A percentile compares a stretch with the other conserved stretches of the same genome.
phyloP scores from a whole-genome alignment of 2,888 invertebrate species.

The Altica lythri region DNA sequence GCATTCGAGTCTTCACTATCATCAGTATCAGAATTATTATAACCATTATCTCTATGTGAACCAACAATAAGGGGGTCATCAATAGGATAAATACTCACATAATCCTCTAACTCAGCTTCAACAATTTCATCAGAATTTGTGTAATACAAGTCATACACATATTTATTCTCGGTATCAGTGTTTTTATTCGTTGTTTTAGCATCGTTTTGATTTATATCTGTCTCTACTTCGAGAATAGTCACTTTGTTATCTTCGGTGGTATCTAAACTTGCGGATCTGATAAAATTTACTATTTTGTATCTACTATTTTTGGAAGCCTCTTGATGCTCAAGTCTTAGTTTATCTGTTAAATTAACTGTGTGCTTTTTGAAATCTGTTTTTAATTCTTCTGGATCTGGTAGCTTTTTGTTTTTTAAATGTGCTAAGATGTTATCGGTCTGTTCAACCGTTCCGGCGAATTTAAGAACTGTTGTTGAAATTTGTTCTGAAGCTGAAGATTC shows the following conservation, averaged over 20 bases:
- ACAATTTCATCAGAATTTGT: slow-evolving; percentile 59
- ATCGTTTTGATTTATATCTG: slow-evolving; percentile 44
- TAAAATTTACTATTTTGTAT: slow-evolving; percentile 65
- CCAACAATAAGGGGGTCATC: slow-evolving; percentile 56
- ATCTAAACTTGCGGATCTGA: slow-evolving; percentile 55
- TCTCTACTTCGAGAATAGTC: slow-evolving; percentile 66
- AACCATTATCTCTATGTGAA: slow-evolving; percentile 41
- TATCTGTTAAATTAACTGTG: slow-evolving; percentile 56
- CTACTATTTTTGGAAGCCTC: slow-evolving; percentile 60
- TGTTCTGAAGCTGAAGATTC: slow-evolving; percentile 52
- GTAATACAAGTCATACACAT: slow-evolving; percentile 70
- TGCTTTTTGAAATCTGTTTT: slow-evolving; percentile 60
- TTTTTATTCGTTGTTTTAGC: slow-evolving; percentile 26
- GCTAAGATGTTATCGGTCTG: slow-evolving; percentile 55
- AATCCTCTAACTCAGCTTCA: slow-evolving; percentile 55
- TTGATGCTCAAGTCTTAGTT: slow-evolving; percentile 57
- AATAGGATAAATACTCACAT: slow-evolving; percentile 55
- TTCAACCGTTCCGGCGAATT: slow-evolving; percentile 74
- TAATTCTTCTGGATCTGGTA: slow-evolving; percentile 53
- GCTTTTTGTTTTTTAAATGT: slow-evolving; percentile 58
- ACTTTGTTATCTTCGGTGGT: slow-evolving; percentile 42
- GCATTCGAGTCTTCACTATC: slow-evolving; percentile 77
- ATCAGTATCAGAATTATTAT: slow-evolving; percentile 58
- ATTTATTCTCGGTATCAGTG: slow-evolving; percentile 46
- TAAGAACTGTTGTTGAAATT: slow-evolving; percentile 64